Conservation (phyloP, 2,797 vertebrate genomes). For the Enteromius unitaeniatus region DNA sequence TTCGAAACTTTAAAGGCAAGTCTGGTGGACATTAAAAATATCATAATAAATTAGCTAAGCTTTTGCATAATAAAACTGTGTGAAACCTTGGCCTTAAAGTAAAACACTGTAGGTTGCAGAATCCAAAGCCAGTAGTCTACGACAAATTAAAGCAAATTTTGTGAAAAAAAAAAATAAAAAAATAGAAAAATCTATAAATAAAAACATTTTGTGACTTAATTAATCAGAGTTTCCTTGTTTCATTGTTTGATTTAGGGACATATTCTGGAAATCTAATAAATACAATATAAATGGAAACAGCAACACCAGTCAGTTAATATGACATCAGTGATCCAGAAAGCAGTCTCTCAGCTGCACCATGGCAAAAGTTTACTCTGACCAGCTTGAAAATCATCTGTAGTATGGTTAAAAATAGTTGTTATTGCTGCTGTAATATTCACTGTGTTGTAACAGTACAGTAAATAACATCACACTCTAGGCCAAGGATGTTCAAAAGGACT, state of each 20-base stretch:
- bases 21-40: background rate
- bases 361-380: too few relatives aligned
- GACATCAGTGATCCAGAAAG: background rate
- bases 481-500: background rate
- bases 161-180: too few relatives aligned
- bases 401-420: background rate
- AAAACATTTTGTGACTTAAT: background rate
- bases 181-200: too few relatives aligned
- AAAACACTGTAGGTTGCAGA: background rate
- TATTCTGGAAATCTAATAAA: background rate
- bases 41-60: background rate
- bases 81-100: background rate
- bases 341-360: background rate
- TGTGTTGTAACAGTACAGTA: background rate
- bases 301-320: background rate
- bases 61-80: background rate
- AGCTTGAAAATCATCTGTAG: background rate
- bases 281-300: background rate
- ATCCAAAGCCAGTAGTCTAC: background rate
- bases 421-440: background rate
- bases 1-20: background rate
- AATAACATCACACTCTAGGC: background rate
- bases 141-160: background rate
- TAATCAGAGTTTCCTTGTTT: background rate
- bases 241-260: background rate